Conservation (phyloP, 1,140 invertebrate genomes). For the Augochlora pura region DNA sequence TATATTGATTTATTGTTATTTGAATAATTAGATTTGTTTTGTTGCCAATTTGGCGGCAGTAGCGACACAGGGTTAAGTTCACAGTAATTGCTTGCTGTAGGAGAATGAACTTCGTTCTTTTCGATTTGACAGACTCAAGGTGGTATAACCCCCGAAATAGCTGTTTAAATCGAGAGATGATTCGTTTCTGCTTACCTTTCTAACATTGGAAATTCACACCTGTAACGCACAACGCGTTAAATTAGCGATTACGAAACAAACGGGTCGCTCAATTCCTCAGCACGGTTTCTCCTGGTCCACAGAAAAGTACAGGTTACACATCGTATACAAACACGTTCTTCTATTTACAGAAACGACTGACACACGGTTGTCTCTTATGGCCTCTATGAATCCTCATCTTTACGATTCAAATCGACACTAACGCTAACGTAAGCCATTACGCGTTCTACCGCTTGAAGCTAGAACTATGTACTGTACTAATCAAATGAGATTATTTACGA, state of each 20-base stretch:
- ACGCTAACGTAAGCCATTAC: background rate
- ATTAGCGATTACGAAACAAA: background rate
- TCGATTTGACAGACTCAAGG: no score
- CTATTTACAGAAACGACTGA: background rate
- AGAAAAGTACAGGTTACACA: no score
- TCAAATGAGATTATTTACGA: no score
- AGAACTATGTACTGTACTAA: no score
- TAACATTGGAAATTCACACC: background rate
- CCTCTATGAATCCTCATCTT: background rate
- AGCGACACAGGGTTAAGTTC: no score
- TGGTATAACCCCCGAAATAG: no score
- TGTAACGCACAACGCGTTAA: background rate
- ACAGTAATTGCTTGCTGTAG: no score
- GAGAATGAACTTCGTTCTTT: no score
- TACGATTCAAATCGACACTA: no score
- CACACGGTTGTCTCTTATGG: background rate
- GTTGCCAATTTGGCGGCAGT: no score
- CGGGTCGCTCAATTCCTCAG: background rate
- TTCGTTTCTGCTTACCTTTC: background rate
- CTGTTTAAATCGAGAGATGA: background rate
- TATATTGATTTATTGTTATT: no score
- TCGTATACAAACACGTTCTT: slow-evolving; percentile 1
- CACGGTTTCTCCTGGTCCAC: background rate
- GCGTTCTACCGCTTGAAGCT: background rate
- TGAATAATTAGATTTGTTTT: no score